These are phyloP conservation scores for Helicoverpa zea DNA, from an alignment of 1,140 invertebrate species.

Conservation along the genomic window DNA sequence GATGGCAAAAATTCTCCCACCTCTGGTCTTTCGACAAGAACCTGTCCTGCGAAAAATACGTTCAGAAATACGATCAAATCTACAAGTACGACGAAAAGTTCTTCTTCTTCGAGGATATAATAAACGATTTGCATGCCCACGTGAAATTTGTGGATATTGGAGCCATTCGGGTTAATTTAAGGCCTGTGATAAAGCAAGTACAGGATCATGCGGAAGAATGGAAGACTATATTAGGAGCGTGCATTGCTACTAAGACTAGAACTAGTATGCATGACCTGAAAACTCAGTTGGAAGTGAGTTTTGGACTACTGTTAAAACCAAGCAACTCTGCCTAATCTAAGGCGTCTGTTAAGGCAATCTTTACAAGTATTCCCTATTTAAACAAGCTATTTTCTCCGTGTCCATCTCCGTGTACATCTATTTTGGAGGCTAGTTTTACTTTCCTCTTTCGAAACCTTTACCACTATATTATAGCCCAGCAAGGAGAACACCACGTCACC, in stretches of 20 bases:
- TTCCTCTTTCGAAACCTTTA: not conserved
- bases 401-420: too few relatives aligned
- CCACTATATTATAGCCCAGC: too few relatives aligned
- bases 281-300: constrained; percentile 87
- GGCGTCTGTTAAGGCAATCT: too few relatives aligned
- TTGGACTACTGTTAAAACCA: not conserved
- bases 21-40: constrained; percentile 95
- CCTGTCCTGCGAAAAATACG: constrained; percentile 91
- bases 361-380: too few relatives aligned
- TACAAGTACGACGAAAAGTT: constrained; percentile 94
- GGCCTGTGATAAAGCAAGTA: constrained; percentile 89
- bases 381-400: too few relatives aligned
- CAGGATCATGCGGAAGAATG: constrained; percentile 90
- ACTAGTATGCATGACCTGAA: constrained; percentile 89
- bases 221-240: constrained; percentile 89
- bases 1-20: constrained; percentile 92
- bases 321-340: not conserved
- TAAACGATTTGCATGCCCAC: constrained; percentile 90
- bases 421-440: too few relatives aligned
- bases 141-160: constrained; percentile 88
- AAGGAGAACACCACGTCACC: too few relatives aligned
- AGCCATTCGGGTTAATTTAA: constrained; percentile 90
- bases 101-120: constrained; percentile 92
- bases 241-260: constrained; percentile 87
- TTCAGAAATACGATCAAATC: constrained; percentile 90